phyloP scores from a whole-genome alignment of 1,140 invertebrate species.

The Metopolophium dirhodum region DNA sequence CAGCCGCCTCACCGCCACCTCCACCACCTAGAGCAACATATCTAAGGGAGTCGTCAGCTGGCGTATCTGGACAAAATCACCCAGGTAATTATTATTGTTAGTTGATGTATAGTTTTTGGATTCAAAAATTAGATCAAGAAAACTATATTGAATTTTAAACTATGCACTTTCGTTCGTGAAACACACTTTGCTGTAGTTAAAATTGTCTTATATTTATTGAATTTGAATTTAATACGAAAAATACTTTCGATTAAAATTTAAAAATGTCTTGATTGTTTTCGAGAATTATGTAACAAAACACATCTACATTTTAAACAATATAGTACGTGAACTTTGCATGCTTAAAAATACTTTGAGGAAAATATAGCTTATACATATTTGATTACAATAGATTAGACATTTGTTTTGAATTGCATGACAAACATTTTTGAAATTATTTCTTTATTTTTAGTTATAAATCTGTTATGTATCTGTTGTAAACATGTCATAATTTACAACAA shows the following conservation, averaged over 20 bases:
- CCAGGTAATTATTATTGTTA: background rate
- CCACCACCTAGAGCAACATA: constrained; percentile 66
- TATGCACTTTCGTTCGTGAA: background rate
- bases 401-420: background rate
- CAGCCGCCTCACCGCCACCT: constrained; percentile 68
- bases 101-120: background rate
- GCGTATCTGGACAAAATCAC: constrained; percentile 50
- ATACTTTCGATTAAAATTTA: background rate
- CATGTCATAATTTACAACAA: background rate
- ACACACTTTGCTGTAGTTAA: background rate
- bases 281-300: background rate
- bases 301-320: background rate
- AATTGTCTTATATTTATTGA: background rate
- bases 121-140: background rate
- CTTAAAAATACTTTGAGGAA: background rate
- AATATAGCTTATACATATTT: background rate
- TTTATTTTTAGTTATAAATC: background rate
- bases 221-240: background rate
- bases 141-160: background rate
- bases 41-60: constrained; percentile 67
- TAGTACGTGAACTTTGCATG: background rate
- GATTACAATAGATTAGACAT: background rate
- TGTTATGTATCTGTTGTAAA: background rate
- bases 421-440: background rate
- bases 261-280: background rate